phyloP scores from a whole-genome alignment of 2,888 invertebrate genomes.

The Cataglyphis rosenhaueri region DNA sequence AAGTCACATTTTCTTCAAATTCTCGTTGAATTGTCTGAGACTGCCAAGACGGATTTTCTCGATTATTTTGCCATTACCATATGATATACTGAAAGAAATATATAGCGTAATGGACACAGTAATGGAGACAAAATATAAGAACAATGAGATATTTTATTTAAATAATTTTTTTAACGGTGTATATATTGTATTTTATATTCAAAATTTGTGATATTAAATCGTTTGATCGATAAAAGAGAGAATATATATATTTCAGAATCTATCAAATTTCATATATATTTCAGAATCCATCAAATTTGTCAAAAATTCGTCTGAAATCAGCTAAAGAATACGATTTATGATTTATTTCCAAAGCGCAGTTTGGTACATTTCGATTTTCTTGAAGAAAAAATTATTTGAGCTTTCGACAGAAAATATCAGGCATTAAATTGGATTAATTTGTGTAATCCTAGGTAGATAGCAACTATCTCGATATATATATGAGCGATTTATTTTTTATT shows the following conservation, averaged over 20 bases:
- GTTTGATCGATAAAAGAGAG: not conserved
- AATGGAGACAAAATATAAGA: not conserved
- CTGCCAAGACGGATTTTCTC: conserved; percentile 35
- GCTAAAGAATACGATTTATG: not conserved
- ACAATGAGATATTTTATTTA: conserved; percentile 1
- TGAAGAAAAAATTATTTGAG: not conserved
- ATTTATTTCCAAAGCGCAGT: not conserved
- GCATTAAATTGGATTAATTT: not conserved
- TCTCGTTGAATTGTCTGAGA: conserved; percentile 22
- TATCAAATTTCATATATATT: no score
- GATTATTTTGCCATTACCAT: conserved; percentile 26
- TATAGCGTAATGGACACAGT: not conserved
- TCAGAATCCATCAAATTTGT: not conserved
- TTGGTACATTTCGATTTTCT: not conserved
- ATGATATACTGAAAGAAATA: conserved; percentile 3
- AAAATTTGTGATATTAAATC: not conserved
- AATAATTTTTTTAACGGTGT: not conserved
- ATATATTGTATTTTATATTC: not conserved
- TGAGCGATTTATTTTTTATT: not conserved
- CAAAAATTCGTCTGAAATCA: not conserved
- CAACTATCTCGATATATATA: not conserved
- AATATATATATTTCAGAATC: not conserved
- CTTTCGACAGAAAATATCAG: not conserved
- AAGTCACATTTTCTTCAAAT: conserved; percentile 36
- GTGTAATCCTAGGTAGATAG: not conserved